Percentiles rank a stretch among this genome's conserved stretches.
These are phyloP conservation scores for Rhabdophis nuchalis DNA, from an alignment of 2,797 vertebrate genomes.

Conservation along the genomic window DNA sequence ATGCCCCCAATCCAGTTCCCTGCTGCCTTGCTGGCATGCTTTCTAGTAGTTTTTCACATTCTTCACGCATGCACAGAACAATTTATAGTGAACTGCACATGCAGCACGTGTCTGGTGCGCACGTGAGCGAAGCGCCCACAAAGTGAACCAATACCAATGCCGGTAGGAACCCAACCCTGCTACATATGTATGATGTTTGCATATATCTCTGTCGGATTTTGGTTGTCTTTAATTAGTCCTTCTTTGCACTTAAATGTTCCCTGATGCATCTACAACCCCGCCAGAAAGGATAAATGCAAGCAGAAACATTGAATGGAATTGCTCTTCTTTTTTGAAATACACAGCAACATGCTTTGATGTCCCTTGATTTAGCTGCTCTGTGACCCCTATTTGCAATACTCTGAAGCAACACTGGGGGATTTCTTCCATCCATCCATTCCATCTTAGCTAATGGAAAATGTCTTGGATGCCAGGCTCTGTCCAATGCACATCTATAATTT, in stretches of 20 bases:
- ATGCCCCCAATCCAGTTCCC: no score
- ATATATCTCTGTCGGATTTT: slow-evolving; percentile 13
- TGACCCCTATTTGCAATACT: background rate
- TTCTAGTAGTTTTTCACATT: no score
- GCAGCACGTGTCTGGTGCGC: no score
- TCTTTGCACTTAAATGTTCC: slow-evolving; percentile 1
- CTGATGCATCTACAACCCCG: background rate
- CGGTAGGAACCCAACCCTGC: no score
- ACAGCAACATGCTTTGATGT: background rate
- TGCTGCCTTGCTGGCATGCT: no score
- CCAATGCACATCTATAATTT: background rate
- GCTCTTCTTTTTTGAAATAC: background rate
- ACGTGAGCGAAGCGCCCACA: no score
- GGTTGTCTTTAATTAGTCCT: slow-evolving; percentile 12
- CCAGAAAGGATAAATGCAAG: background rate
- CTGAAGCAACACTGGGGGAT: background rate
- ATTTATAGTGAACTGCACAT: no score
- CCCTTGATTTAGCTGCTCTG: background rate
- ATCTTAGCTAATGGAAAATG: background rate
- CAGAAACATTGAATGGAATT: background rate
- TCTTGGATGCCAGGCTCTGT: background rate
- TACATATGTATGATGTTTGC: background rate
- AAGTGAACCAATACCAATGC: no score
- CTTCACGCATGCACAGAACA: no score
- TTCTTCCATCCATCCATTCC: background rate